Evolutionary conservation across 2,113 vertebrate species (phyloP).

Genomic region (Galeopterus variegatus): DNA sequence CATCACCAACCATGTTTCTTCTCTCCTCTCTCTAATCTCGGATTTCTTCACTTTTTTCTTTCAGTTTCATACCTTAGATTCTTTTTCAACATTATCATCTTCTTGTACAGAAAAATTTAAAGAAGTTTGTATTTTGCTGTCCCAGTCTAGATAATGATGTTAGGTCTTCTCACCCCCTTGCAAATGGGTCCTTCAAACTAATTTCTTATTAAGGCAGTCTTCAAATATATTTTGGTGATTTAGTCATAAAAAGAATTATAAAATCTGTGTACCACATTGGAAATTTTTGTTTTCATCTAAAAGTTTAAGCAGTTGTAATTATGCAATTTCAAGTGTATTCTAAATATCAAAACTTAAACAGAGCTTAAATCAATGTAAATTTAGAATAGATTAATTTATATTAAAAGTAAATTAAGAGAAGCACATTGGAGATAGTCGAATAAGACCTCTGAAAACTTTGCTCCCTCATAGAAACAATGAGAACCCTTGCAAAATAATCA

Average conservation of each 20-base stretch:
- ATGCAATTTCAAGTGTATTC: background rate
- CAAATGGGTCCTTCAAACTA: background rate
- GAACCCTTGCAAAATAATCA: background rate
- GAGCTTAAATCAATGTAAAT: slow-evolving; percentile 19
- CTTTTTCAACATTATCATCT: background rate
- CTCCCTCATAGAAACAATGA: background rate
- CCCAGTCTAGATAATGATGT: background rate
- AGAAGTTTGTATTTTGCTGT: background rate
- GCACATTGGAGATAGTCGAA: background rate
- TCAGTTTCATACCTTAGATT: background rate
- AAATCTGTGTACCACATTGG: background rate
- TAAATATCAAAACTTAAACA: slow-evolving; percentile 26
- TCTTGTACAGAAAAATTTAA: background rate
- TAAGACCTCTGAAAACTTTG: slow-evolving; percentile 3
- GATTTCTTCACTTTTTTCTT: background rate
- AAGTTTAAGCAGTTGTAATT: background rate
- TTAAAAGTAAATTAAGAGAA: slow-evolving; percentile 25
- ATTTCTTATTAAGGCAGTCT: background rate
- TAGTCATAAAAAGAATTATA: background rate
- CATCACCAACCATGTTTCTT: background rate
- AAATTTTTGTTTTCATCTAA: background rate
- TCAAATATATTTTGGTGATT: background rate
- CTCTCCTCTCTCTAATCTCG: background rate
- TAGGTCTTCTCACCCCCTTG: background rate
- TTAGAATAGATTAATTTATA: background rate